Percentiles rank a stretch among this genome's conserved stretches.
Evolutionary conservation across 1,140 invertebrate genomes (phyloP).

Genomic region (Chrysoperla carnea): DNA sequence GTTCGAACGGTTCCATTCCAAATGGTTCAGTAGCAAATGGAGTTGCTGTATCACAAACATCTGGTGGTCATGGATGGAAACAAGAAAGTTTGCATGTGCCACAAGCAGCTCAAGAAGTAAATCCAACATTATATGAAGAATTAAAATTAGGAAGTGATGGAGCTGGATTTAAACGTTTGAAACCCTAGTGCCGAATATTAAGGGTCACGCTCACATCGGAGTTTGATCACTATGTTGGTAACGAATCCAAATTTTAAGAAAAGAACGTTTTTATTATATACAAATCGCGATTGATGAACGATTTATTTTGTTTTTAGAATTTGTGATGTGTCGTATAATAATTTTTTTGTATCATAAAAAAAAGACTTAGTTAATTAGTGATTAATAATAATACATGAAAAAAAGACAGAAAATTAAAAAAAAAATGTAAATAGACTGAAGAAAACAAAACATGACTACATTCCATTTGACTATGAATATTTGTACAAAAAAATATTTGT

Average conservation of each 20-base stretch:
- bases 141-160: constrained; percentile 60
- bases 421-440: too few relatives aligned
- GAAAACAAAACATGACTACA: too few relatives aligned
- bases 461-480: too few relatives aligned
- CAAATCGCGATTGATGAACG: too few relatives aligned
- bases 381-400: too few relatives aligned
- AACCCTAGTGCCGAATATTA: constrained; percentile 18
- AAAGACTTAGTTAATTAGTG: too few relatives aligned
- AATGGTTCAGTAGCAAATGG: constrained; percentile 13
- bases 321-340: too few relatives aligned
- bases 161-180: constrained; percentile 56
- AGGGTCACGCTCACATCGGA: too few relatives aligned
- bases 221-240: neutral
- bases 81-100: constrained; percentile 22
- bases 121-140: constrained; percentile 59
- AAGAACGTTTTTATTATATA: neutral
- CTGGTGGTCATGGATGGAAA: constrained; percentile 23
- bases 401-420: too few relatives aligned
- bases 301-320: too few relatives aligned
- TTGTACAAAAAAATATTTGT: too few relatives aligned
- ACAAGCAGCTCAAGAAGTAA: constrained; percentile 34
- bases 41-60: constrained; percentile 16
- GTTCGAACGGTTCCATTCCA: constrained; percentile 13
- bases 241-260: constrained; percentile 7
- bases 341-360: too few relatives aligned